These are phyloP conservation scores for Irena cyanogastra DNA, from an alignment of 2,113 vertebrate species.

Conservation along the genomic window DNA sequence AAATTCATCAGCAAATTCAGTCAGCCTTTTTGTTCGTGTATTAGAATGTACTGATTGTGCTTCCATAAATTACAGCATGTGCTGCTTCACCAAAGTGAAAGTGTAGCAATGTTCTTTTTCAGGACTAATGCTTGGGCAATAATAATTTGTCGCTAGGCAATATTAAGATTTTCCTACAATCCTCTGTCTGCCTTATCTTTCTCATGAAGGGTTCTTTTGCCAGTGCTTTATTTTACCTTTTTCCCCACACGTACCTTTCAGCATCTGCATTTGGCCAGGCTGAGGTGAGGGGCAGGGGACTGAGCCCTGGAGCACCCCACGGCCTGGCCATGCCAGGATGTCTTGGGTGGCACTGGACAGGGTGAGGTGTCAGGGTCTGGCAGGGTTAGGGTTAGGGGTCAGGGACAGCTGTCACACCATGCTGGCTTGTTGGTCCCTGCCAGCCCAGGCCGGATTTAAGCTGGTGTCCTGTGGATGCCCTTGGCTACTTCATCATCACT, in stretches of 20 bases:
- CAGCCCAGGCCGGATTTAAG: neutral
- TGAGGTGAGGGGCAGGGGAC: accelerated
- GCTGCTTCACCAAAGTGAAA: neutral
- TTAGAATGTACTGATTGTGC: neutral
- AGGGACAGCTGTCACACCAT: neutral
- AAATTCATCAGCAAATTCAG: neutral
- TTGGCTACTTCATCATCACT: neutral
- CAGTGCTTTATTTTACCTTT: neutral
- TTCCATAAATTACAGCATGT: neutral
- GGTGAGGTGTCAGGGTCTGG: accelerated
- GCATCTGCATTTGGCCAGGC: neutral
- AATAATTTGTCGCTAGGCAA: neutral
- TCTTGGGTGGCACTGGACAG: accelerated
- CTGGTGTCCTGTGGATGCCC: neutral
- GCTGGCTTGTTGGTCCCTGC: neutral
- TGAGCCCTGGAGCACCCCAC: accelerated
- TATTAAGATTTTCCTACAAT: neutral
- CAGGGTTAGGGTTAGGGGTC: too few species aligned
- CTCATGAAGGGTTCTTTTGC: neutral
- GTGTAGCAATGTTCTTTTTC: neutral
- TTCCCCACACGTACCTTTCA: neutral
- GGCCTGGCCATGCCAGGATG: accelerated
- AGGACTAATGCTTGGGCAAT: neutral
- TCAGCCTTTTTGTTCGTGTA: neutral
- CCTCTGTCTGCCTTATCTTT: neutral